A percentile compares a stretch with the other conserved stretches of the same genome.
phyloP scores from a whole-genome alignment of 2,797 vertebrate species.

The Etheostoma nigrum region DNA sequence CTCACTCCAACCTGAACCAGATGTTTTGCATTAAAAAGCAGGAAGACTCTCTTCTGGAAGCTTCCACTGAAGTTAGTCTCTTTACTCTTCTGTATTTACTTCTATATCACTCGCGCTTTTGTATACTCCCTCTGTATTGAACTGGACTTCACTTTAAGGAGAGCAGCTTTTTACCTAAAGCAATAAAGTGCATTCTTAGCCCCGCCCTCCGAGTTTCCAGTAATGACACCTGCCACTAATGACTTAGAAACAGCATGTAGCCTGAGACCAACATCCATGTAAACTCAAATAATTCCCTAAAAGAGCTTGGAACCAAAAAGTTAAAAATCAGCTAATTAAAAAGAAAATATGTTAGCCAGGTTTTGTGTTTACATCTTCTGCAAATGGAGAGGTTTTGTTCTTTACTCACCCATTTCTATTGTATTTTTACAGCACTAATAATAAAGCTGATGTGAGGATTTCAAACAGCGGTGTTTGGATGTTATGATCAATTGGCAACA shows the following conservation, averaged over 20 bases:
- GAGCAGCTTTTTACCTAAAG: background rate
- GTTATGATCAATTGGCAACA: background rate
- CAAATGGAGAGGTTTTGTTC: background rate
- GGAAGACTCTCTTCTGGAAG: conserved; percentile 41
- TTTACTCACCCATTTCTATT: background rate
- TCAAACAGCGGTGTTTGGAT: background rate
- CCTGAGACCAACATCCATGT: background rate
- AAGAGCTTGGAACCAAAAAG: background rate
- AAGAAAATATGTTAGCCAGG: background rate
- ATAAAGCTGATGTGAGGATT: background rate
- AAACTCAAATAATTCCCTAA: background rate
- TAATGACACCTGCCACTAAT: conserved; percentile 14
- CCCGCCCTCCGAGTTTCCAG: background rate
- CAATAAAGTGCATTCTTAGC: background rate
- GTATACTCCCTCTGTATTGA: background rate
- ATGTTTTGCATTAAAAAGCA: conserved; percentile 72
- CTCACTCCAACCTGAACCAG: conserved; percentile 55
- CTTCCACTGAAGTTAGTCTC: conserved; percentile 44
- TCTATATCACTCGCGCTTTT: conserved; percentile 23
- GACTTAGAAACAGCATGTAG: background rate
- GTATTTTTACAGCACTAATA: background rate
- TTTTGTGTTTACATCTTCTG: background rate
- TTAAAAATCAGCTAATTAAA: background rate
- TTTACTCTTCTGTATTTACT: conserved; percentile 39
- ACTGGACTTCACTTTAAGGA: background rate